Conservation (phyloP, 2,888 invertebrate genomes). For the Meta bourneti region DNA sequence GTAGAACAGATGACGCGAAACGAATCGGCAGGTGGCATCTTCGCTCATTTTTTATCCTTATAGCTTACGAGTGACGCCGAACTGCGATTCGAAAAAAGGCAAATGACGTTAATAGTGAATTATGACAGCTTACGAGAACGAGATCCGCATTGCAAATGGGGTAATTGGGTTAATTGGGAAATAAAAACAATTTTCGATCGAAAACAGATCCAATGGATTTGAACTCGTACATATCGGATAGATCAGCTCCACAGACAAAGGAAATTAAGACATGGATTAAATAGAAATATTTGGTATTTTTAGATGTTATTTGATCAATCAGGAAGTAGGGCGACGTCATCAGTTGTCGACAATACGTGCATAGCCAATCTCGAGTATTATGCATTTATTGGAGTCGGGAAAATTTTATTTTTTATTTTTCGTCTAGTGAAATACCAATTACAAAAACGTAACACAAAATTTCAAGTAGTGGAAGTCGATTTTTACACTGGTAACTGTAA, state of each 20-base stretch:
- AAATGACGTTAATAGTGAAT: conserved; percentile 12
- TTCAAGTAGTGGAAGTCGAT: too few species aligned
- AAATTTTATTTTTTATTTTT: too few species aligned
- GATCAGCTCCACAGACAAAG: neutral
- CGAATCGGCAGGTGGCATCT: conserved; percentile 1
- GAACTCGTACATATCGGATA: neutral
- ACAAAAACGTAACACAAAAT: too few species aligned
- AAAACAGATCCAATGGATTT: neutral
- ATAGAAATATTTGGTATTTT: too few species aligned
- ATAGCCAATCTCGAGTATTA: too few species aligned
- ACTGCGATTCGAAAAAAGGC: neutral
- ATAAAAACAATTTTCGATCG: conserved; percentile 1
- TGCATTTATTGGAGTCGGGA: too few species aligned
- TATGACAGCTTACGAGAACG: conserved; percentile 16
- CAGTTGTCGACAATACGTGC: too few species aligned
- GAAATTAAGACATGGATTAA: neutral
- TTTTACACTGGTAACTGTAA: too few species aligned
- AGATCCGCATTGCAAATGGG: neutral
- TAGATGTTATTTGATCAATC: too few species aligned
- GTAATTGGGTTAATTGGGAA: conserved; percentile 12
- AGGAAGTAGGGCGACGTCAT: too few species aligned
- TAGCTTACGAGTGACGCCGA: conserved; percentile 11
- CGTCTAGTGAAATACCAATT: too few species aligned
- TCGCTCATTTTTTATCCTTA: neutral
- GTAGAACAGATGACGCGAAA: conserved; percentile 11